Conservation (phyloP, 2,113 vertebrate species). For the Podocnemis expansa region DNA sequence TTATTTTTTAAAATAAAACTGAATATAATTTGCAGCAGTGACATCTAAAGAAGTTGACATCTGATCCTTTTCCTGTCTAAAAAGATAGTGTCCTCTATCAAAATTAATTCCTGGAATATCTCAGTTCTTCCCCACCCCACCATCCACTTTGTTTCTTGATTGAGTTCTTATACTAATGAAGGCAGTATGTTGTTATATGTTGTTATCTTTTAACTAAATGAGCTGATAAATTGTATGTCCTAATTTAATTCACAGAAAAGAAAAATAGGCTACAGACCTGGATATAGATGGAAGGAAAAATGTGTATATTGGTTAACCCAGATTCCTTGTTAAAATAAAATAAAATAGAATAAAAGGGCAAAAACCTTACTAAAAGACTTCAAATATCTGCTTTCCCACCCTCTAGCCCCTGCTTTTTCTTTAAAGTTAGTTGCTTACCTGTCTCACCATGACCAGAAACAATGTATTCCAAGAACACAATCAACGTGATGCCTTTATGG, state of each 20-base stretch:
- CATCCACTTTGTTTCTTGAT: background rate
- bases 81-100: slow-evolving; percentile 20
- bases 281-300: background rate
- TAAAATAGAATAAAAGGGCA: background rate
- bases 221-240: background rate
- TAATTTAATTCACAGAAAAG: background rate
- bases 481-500: slow-evolving; percentile 67
- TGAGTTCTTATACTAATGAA: background rate
- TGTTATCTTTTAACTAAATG: background rate
- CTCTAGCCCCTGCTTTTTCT: background rate
- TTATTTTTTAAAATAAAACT: background rate
- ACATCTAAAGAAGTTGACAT: slow-evolving; percentile 17
- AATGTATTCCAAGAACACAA: slow-evolving; percentile 73
- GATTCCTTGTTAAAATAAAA: background rate
- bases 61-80: slow-evolving; percentile 14
- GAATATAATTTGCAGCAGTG: slow-evolving; percentile 15
- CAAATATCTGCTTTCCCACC: background rate
- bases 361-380: background rate
- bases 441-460: slow-evolving; percentile 55
- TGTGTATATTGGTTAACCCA: background rate
- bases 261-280: background rate
- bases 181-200: background rate
- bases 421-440: slow-evolving; percentile 69
- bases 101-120: background rate
- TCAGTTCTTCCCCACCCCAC: background rate